Conservation (phyloP, 2,113 vertebrate species). For the Zosterops japonicus region DNA sequence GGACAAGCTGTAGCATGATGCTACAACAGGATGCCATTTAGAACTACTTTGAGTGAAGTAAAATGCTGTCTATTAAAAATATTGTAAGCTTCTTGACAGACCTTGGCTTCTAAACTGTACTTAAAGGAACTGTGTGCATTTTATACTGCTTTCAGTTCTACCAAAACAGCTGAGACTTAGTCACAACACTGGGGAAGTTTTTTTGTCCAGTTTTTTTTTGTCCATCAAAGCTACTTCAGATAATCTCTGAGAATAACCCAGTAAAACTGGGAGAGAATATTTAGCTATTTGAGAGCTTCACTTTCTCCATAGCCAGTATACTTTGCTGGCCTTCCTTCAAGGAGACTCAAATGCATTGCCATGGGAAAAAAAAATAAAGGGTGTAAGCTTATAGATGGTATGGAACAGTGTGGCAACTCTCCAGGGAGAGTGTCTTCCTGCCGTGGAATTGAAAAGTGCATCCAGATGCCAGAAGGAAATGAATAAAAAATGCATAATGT, state of each 20-base stretch:
- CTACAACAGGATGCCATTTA: background rate
- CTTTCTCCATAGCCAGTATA: background rate
- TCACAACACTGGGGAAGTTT: background rate
- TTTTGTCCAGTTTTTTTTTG: background rate
- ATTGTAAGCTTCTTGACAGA: background rate
- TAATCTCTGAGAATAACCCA: background rate
- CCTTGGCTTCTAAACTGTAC: background rate
- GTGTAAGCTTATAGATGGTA: accelerated
- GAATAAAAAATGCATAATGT: background rate
- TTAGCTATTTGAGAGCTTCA: background rate
- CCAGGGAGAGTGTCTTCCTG: background rate
- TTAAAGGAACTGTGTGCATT: background rate
- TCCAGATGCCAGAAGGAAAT: background rate
- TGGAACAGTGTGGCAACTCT: background rate
- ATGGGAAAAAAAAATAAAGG: background rate
- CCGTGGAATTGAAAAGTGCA: background rate
- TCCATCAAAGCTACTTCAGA: background rate
- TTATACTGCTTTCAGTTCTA: background rate
- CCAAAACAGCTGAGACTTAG: background rate
- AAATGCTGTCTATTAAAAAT: background rate
- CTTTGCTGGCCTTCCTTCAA: background rate
- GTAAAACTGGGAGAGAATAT: background rate
- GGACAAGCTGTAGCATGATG: background rate
- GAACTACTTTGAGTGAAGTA: background rate
- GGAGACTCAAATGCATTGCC: accelerated